Evolutionary conservation across 2,888 invertebrate genomes (phyloP), one percentile per base, ranked within the genome.

Genomic region (Piscicola geometra): DNA sequence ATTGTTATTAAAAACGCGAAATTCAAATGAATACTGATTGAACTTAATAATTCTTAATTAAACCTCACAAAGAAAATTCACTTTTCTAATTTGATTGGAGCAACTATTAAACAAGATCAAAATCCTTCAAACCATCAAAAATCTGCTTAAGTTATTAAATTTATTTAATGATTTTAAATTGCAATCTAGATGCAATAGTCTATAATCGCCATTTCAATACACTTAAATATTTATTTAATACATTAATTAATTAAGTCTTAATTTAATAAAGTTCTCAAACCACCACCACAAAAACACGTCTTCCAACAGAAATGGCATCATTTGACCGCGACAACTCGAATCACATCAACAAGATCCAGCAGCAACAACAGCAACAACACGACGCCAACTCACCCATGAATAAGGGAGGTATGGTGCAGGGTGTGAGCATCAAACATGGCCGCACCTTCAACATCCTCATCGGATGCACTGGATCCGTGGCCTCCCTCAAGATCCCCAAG

Each of bases 401-500:
- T 35, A 73, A 73, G 64, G n/a, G n/a, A n/a, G 25, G 33, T 30
- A 73, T 73, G 64, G n/a, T 73, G 73, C 73, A 73, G 25, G 56
- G 56, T 25, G 30, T 73, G 18, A 73, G 64, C 64, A 52, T 73
- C 33, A 73, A 73, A 73, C 73, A 73, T 35, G 73, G 73, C 21
- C 52, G 73, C 18, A 73, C 73, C 28, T 73, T 73, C 56, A 76
- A 84, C 71, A 81, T 97, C 79, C 86, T 98, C 75, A 86, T 98
- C 79, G 94, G 92, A 64, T 92, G 93, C 80, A 96, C 96, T 1
- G 99, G 97, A 71, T 98, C 97, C 86, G 97, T 99, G 18, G 99
- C 99, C 69, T 90, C 94, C 25, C 90, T 98, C 70, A 98, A 98
- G 88, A 86, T 95, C 78, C 91, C 92, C 0, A 82, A 89, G 78